These are phyloP conservation scores for Periparus ater DNA, from an alignment of 2,797 vertebrate species.

Conservation along the genomic window DNA sequence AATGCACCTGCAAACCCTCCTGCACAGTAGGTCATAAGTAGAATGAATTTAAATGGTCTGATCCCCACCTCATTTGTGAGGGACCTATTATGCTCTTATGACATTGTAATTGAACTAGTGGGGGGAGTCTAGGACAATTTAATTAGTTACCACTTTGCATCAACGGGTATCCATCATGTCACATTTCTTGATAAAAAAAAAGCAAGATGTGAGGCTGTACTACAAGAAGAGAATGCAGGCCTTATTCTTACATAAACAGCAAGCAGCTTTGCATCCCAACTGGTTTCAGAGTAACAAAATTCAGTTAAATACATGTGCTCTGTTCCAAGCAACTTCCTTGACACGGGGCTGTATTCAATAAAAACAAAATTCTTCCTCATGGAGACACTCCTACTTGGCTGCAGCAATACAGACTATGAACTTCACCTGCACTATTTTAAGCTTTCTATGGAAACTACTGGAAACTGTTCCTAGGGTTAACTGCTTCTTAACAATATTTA, in stretches of 20 bases:
- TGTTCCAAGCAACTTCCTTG: background rate
- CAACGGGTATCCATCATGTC: background rate
- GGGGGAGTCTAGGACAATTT: background rate
- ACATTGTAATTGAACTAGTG: background rate
- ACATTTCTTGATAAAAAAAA: background rate
- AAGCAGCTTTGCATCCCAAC: background rate
- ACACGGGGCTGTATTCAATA: background rate
- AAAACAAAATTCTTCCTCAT: slow-evolving; percentile 30
- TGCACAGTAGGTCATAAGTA: background rate
- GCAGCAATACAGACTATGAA: slow-evolving; percentile 19
- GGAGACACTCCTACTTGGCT: background rate
- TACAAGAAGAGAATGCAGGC: background rate
- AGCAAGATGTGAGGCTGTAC: background rate
- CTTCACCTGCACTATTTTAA: background rate
- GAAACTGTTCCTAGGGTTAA: slow-evolving; percentile 29
- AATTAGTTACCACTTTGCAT: background rate
- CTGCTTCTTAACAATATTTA: slow-evolving; percentile 6
- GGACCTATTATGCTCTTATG: background rate
- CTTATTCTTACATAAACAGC: background rate
- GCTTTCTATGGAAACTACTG: background rate
- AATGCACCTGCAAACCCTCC: background rate
- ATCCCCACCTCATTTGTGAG: background rate
- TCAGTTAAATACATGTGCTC: background rate
- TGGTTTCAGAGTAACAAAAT: background rate
- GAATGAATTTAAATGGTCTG: background rate